Conservation (phyloP, 2,797 vertebrate genomes). For the Syngnathus rostellatus region DNA sequence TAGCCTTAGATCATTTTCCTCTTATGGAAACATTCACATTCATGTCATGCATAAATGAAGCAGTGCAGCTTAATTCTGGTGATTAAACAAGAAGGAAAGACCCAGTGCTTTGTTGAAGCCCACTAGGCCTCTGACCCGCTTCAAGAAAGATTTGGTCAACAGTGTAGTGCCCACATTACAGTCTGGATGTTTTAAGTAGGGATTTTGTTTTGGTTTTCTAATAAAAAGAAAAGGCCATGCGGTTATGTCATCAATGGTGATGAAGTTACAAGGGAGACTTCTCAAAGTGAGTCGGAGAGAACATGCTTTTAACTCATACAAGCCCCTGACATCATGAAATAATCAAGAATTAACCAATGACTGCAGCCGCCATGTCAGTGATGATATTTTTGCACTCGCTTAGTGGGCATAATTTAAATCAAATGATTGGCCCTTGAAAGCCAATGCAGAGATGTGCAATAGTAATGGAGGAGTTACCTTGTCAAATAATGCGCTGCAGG, state of each 20-base stretch:
- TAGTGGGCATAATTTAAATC: conserved; percentile 23
- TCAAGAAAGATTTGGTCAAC: conserved; percentile 30
- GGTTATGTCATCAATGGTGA: conserved; percentile 45
- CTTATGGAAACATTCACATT: conserved; percentile 53
- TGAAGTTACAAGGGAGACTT: conserved; percentile 45
- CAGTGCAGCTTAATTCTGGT: conserved; percentile 51
- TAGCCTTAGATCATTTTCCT: conserved; percentile 54
- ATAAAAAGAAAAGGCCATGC: conserved; percentile 37
- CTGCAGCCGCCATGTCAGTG: conserved; percentile 10
- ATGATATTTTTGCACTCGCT: conserved; percentile 34
- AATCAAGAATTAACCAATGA: too few relatives aligned
- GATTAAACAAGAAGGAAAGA: conserved; percentile 45
- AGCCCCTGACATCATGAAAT: too few relatives aligned
- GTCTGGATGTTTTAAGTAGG: conserved; percentile 25
- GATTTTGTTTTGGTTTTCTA: conserved; percentile 5
- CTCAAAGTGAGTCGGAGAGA: conserved; percentile 21
- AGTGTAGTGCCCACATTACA: conserved; percentile 50
- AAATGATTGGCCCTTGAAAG: conserved; percentile 34
- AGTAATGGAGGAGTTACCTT: conserved; percentile 73
- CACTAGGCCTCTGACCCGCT: conserved; percentile 41
- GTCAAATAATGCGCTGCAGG: conserved; percentile 79
- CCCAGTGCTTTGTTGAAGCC: conserved; percentile 40
- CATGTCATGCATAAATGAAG: conserved; percentile 60
- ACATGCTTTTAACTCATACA: conserved; percentile 18
- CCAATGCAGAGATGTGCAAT: conserved; percentile 58